phyloP scores from a whole-genome alignment of 2,113 vertebrate genomes.

The Dipodomys stephensi region DNA sequence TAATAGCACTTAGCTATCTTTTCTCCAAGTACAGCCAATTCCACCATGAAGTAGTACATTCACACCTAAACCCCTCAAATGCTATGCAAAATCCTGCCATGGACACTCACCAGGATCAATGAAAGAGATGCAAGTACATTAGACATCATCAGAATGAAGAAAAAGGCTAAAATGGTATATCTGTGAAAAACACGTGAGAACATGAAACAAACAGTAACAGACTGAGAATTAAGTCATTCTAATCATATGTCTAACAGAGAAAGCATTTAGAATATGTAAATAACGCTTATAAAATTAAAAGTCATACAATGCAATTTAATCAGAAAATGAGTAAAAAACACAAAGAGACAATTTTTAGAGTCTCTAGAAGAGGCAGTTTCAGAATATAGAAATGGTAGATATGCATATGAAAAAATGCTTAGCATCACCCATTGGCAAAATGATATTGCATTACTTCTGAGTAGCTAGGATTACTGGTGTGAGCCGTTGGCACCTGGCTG shows the following conservation, averaged over 20 bases:
- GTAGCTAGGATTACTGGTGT: too few species aligned
- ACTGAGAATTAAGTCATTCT: neutral
- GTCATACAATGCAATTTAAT: neutral
- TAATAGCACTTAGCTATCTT: neutral
- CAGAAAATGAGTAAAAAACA: conserved; percentile 1
- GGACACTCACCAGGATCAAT: neutral
- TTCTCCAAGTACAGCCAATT: neutral
- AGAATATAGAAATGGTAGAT: neutral
- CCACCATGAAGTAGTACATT: neutral
- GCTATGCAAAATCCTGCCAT: neutral
- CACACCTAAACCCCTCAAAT: neutral
- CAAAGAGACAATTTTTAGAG: neutral
- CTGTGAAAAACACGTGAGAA: neutral
- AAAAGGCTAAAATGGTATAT: neutral
- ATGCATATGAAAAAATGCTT: neutral
- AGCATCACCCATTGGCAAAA: neutral
- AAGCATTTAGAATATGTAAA: neutral
- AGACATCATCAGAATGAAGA: neutral
- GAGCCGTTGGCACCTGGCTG: too few species aligned
- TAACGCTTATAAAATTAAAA: conserved; percentile 36
- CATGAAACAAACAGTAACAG: neutral
- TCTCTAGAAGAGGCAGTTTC: neutral
- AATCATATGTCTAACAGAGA: neutral
- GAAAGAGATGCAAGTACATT: neutral
- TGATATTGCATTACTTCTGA: too few species aligned